phyloP scores from a whole-genome alignment of 2,113 vertebrate genomes.

The Perca schrenkii region DNA sequence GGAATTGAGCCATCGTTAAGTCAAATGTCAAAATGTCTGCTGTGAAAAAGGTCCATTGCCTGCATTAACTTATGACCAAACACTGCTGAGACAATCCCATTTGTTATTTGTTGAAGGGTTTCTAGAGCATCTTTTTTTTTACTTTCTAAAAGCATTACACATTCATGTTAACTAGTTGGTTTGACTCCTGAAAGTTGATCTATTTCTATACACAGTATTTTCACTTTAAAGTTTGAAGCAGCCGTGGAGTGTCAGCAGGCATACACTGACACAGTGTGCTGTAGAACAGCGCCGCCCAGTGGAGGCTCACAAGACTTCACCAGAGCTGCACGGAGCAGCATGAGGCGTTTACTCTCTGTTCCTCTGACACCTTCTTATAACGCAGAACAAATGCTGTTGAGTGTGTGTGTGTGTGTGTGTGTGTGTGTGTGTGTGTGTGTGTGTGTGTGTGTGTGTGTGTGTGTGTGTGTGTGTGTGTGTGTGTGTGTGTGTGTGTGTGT shows the following conservation, averaged over 20 bases:
- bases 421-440: no score
- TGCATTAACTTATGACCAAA: neutral
- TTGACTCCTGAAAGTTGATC: neutral
- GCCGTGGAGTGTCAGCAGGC: neutral
- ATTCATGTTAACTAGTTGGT: neutral
- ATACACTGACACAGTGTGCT: neutral
- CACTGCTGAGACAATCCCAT: neutral
- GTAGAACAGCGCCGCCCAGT: conserved; percentile 30
- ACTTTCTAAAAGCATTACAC: neutral
- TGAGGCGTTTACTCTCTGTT: no score
- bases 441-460: neutral
- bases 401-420: neutral
- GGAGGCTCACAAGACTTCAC: neutral
- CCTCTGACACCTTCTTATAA: no score
- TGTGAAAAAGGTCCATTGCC: no score
- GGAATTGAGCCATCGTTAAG: no score
- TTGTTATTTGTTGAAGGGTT: neutral
- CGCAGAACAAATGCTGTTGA: neutral
- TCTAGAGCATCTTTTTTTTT: no score
- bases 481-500: no score
- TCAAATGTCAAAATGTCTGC: no score
- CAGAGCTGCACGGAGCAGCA: no score
- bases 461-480: neutral
- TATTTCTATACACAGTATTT: neutral
- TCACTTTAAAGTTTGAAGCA: neutral